Evolutionary conservation across 2,888 invertebrate genomes (phyloP).

Genomic region (Spodoptera exigua): DNA sequence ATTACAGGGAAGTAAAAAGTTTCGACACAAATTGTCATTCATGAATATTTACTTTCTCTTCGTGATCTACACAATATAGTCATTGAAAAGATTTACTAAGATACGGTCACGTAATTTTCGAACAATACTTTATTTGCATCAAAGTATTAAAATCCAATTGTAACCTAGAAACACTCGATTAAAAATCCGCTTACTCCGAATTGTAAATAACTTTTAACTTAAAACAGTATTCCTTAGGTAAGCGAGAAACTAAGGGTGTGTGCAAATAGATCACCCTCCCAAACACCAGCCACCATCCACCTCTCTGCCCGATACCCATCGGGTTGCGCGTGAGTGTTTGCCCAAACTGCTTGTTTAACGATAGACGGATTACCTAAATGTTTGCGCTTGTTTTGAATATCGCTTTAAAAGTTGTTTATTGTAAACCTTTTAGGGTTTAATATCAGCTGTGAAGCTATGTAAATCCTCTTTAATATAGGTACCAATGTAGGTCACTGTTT

Average conservation of each 20-base stretch:
- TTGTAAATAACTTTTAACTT: conserved; percentile 19
- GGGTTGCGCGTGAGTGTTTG: conserved; percentile 48
- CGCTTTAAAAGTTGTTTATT: conserved; percentile 16
- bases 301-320: conserved; percentile 44
- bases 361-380: conserved; percentile 40
- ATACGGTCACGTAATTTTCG: too few relatives aligned
- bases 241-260: conserved; percentile 33
- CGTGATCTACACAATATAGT: too few relatives aligned
- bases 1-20: conserved; percentile 30
- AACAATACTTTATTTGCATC: neutral
- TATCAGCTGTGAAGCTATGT: neutral
- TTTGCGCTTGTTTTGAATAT: conserved; percentile 34
- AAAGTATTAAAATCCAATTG: too few relatives aligned
- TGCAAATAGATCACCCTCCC: conserved; percentile 40
- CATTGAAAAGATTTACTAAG: too few relatives aligned
- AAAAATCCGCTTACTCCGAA: neutral
- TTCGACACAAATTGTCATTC: conserved; percentile 14
- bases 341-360: conserved; percentile 32
- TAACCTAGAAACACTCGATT: too few relatives aligned
- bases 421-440: neutral
- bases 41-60: too few relatives aligned
- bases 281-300: conserved; percentile 18
- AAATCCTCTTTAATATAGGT: neutral
- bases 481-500: too few relatives aligned
- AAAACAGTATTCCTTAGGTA: conserved; percentile 24